These are phyloP conservation scores for Cirrhinus mrigala DNA, from an alignment of 2,797 vertebrate species.

Conservation along the genomic window DNA sequence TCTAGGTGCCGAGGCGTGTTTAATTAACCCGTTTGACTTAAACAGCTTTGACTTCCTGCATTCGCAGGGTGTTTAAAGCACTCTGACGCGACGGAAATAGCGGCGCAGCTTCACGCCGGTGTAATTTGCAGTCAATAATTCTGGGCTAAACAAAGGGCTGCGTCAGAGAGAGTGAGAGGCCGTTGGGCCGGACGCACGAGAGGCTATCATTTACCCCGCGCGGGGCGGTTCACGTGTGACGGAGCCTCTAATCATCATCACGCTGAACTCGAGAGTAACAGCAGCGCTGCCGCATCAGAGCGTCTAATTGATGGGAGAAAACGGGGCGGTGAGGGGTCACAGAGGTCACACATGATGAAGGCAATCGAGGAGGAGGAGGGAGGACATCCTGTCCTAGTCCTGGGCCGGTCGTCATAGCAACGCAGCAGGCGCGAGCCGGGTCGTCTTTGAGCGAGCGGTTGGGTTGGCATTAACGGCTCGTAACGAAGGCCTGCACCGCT, in stretches of 20 bases:
- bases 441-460: no score
- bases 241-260: slow-evolving; percentile 58
- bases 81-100: slow-evolving; percentile 32
- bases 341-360: slow-evolving; percentile 4
- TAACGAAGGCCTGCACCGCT: slow-evolving; percentile 35
- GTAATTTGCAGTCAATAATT: slow-evolving; percentile 71
- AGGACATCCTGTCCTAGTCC: background rate
- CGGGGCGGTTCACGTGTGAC: slow-evolving; percentile 31
- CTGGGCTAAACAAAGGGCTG: slow-evolving; percentile 45
- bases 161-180: slow-evolving; percentile 49
- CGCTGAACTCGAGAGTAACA: slow-evolving; percentile 41
- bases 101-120: slow-evolving; percentile 59
- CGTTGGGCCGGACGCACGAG: no score
- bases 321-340: background rate
- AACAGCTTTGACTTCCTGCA: slow-evolving; percentile 66
- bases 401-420: slow-evolving; percentile 40
- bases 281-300: background rate
- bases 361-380: background rate
- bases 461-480: background rate
- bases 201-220: slow-evolving; percentile 64
- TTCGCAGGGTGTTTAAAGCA: slow-evolving; percentile 47
- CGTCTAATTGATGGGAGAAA: slow-evolving; percentile 1
- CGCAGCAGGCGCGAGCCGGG: background rate
- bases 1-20: slow-evolving; percentile 66
- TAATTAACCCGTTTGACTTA: slow-evolving; percentile 76